These are phyloP conservation scores for Calliopum simillimum DNA, from an alignment of 2,888 invertebrate species.

Conservation along the genomic window DNA sequence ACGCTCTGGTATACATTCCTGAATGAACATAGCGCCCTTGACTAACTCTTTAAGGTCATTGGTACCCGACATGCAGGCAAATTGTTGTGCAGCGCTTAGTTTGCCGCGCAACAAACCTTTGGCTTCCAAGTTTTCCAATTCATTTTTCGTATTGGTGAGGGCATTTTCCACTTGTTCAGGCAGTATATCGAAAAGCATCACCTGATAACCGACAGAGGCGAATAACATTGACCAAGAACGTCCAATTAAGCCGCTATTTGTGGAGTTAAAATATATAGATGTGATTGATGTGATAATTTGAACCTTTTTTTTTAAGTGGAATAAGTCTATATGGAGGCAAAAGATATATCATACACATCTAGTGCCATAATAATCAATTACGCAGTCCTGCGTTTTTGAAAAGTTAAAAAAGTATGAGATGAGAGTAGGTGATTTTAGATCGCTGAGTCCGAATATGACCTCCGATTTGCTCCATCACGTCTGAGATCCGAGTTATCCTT, in stretches of 20 bases:
- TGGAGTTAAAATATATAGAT: background rate
- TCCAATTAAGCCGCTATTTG: conserved; percentile 89
- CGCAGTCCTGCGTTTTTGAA: no score
- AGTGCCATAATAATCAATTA: no score
- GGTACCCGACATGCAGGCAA: conserved; percentile 79
- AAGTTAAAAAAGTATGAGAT: no score
- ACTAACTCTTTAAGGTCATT: conserved; percentile 77
- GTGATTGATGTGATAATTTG: no score
- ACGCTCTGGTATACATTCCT: conserved; percentile 95
- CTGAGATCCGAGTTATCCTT: no score
- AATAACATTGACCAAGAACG: conserved; percentile 98
- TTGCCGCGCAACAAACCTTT: conserved; percentile 81
- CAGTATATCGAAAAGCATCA: conserved; percentile 86
- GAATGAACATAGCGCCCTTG: conserved; percentile 82
- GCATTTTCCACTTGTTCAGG: conserved; percentile 81
- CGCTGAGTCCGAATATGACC: no score
- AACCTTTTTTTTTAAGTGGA: no score
- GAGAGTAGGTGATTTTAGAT: no score
- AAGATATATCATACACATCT: no score
- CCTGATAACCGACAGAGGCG: conserved; percentile 90
- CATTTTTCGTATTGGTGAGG: conserved; percentile 78
- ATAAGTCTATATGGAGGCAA: no score
- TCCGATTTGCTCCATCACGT: no score
- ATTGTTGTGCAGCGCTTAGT: conserved; percentile 81
- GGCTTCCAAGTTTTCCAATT: conserved; percentile 78